Base-by-base conservation (phyloP, 2,888 invertebrate genomes). In the Callyntrura sp. region DNA sequence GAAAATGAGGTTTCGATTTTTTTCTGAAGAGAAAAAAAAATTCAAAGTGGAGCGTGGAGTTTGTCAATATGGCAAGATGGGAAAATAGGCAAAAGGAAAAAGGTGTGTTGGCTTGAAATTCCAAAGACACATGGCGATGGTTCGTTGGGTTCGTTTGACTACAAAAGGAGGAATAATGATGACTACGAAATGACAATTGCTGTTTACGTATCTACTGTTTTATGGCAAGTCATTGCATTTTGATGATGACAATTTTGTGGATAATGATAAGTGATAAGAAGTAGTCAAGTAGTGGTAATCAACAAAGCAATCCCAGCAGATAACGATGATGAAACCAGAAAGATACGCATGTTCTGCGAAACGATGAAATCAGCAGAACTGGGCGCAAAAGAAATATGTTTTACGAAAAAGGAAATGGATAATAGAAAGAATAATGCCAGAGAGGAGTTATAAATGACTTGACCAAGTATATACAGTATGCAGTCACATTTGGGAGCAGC, bases 21-120 rank as follows among this genome's bases (percentile, higher is more conserved):
- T 35, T 35, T 35, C 6, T 35, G 35, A 35, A 35, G 6, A 2
- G 6, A 4, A 4, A 35, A 35, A 35, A 2, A 35, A 4, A 4
- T 35, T 35, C 35, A 35, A 35, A 35, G 35, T 35, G 35, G 68
- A 35, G n/a, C 11, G 35, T 35, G 35, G 68, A 35, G n/a, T 28
- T 68, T 68, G 12, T 14, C 3, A 43, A 0, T 6, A 68, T n/a
- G 3, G 43, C 28, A 35, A 68, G 14, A 68, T n/a, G 14, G 28
- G 35, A 0, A 35, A 35, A 12, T 68, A 4, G 14, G 28, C 12
- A 0, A 35, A 35, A 12, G 28, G 28, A 14, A 14, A 35, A n/a
- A 82, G 81, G 81, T 45, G 81, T 82, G 81, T 62, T 82, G 62
- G 81, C 62, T 82, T 82, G 8, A 62, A 45, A 45, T 62, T 82